Evolutionary conservation across 2,888 invertebrate genomes (phyloP).

Genomic region (Monopis laevigella): DNA sequence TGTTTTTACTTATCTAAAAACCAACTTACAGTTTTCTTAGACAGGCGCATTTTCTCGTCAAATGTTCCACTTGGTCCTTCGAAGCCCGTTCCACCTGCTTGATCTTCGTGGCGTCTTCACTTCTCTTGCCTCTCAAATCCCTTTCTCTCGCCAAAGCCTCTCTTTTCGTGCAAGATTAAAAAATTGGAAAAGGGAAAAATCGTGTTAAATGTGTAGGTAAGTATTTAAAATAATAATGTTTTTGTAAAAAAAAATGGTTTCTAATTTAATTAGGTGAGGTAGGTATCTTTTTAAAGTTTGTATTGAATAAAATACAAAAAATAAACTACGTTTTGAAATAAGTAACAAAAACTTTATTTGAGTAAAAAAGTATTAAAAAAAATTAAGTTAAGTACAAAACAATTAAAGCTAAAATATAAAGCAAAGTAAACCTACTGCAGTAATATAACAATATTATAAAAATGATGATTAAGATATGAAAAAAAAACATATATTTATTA

Average conservation of each 20-base stretch:
- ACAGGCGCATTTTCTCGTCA: slow-evolving; percentile 69
- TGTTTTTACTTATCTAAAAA: too few relatives aligned
- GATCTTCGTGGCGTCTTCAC: slow-evolving; percentile 45
- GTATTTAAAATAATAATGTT: slow-evolving; percentile 8
- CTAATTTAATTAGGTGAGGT: slow-evolving; percentile 14
- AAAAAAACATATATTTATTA: too few relatives aligned
- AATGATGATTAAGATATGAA: too few relatives aligned
- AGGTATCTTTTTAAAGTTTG: slow-evolving; percentile 5
- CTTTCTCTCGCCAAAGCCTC: slow-evolving; percentile 57
- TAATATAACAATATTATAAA: too few relatives aligned
- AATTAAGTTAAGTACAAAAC: too few relatives aligned
- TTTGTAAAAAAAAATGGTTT: slow-evolving; percentile 4
- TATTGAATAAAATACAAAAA: neutral
- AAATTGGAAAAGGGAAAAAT: slow-evolving; percentile 28
- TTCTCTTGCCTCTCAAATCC: slow-evolving; percentile 43
- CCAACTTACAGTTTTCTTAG: slow-evolving; percentile 69
- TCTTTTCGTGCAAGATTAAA: slow-evolving; percentile 31
- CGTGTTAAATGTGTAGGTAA: slow-evolving; percentile 18
- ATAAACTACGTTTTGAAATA: too few relatives aligned
- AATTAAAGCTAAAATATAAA: too few relatives aligned
- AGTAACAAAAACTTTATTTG: too few relatives aligned
- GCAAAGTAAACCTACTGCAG: too few relatives aligned
- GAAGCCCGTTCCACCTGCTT: slow-evolving; percentile 56
- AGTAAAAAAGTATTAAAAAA: too few relatives aligned
- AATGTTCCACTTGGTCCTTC: slow-evolving; percentile 65